Conservation (phyloP, 2,113 vertebrate species). For the Fregetta grallaria region DNA sequence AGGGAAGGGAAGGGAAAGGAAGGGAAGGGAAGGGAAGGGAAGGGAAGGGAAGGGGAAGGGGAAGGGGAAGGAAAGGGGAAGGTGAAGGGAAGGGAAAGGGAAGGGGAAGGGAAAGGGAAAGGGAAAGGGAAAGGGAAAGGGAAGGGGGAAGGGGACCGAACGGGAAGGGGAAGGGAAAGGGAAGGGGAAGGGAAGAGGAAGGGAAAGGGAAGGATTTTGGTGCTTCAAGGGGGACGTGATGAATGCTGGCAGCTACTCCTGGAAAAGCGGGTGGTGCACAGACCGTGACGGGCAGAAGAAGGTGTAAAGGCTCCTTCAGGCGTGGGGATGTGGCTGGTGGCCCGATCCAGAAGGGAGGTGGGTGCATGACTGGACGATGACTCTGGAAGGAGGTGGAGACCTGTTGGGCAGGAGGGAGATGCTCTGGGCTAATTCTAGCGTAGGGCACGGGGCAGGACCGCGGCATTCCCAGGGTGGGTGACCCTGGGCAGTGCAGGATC, state of each 20-base stretch:
- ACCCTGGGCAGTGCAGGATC: neutral
- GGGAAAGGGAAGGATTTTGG: neutral
- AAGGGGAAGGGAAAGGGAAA: too few species aligned
- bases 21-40: too few species aligned
- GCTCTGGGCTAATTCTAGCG: neutral
- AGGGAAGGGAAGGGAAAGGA: neutral
- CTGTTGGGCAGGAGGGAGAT: neutral
- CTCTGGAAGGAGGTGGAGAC: neutral
- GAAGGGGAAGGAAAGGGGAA: too few species aligned
- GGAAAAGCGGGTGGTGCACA: neutral
- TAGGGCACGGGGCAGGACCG: rapidly evolving
- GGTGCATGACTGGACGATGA: neutral
- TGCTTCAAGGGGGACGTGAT: neutral
- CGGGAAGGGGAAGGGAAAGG: too few species aligned
- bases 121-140: neutral
- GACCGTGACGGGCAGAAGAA: neutral
- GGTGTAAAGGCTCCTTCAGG: neutral
- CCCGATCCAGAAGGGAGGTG: neutral
- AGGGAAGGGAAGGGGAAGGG: too few species aligned
- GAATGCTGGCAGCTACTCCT: neutral
- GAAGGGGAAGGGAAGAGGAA: neutral
- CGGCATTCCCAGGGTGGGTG: neutral
- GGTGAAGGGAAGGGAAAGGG: neutral
- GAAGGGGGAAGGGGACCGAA: too few species aligned
- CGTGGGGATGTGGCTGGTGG: neutral